Evolutionary conservation across 2,797 vertebrate genomes (phyloP), one percentile per base, ranked within the genome.

Genomic region (Poecile montanus): DNA sequence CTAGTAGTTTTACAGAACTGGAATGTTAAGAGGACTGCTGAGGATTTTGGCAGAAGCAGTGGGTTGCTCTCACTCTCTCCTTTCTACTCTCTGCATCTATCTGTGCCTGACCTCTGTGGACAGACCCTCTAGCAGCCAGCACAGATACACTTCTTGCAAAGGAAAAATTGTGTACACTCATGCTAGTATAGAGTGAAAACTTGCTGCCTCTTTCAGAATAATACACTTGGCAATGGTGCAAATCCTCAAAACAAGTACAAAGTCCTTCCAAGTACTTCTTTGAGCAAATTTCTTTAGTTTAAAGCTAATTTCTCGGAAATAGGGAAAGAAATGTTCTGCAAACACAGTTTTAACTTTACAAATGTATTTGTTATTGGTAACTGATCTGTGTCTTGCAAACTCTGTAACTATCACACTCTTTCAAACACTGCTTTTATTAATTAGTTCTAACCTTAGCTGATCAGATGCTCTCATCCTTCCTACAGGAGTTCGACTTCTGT

Each of bases 231-330:
- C 78, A 89, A 36, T 70, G 57, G 47, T 63, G 58, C 61, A 79
- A 83, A 73, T 85, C 83, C 63, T 75, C 70, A 94, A 88, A 96
- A 91, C 76, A 91, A 80, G 85, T 50, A 16, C 77, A 71, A 90
- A 93, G 88, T 85, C 53, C 53, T 94, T 82, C 56, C n/a, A 67
- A 89, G 48, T 22, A 27, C 72, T 66, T 88, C 29, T 83, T 58
- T 70, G 67, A 73, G 57, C 29, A 67, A 67, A 54, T 56, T 76
- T 56, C 42, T 40, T 34, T 40, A 65, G 45, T 63, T 75, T 77
- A 80, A 53, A 89, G 27, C 4, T 83, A 44, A 65, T 89, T 91
- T 88, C 76, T 83, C n/a, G 72, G 78, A 77, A 92, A 45, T 3
- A 77, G n/a, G 36, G 62, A 58, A 44, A 80, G 38, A 90, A 86